Conservation (phyloP, 2,113 vertebrate species). For the Chaetodon auriga region DNA sequence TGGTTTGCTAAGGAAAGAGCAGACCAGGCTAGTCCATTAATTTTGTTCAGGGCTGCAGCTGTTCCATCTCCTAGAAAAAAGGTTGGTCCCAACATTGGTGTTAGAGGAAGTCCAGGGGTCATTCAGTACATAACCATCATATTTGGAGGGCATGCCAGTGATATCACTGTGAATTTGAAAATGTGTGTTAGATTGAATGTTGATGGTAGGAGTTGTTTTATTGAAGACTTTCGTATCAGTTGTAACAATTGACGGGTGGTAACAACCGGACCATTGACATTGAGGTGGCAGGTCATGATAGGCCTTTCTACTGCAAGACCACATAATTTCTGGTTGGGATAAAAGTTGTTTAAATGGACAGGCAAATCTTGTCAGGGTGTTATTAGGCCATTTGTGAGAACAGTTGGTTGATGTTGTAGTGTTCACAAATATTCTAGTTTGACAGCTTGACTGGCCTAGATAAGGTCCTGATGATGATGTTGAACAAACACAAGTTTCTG, state of each 20-base stretch:
- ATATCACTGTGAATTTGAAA: background rate
- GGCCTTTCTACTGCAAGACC: background rate
- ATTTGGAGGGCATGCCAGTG: background rate
- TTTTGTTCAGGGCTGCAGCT: background rate
- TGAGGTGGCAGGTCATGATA: background rate
- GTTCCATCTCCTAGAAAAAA: background rate
- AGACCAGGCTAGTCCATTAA: background rate
- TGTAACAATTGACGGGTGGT: background rate
- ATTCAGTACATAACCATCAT: background rate
- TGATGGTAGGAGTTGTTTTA: background rate
- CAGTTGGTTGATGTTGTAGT: background rate
- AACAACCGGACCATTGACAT: background rate
- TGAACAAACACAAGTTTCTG: background rate
- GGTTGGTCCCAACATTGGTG: background rate
- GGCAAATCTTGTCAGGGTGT: background rate
- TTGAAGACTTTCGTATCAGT: background rate
- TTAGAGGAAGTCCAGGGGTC: background rate
- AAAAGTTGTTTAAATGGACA: background rate
- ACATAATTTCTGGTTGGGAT: background rate
- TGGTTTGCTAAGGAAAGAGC: background rate
- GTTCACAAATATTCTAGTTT: background rate
- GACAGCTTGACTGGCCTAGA: background rate
- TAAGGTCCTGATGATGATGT: background rate
- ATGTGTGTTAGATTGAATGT: background rate
- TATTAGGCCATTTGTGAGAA: background rate